phyloP scores from a whole-genome alignment of 2,113 vertebrate species.

The Nycticebus coucang region DNA sequence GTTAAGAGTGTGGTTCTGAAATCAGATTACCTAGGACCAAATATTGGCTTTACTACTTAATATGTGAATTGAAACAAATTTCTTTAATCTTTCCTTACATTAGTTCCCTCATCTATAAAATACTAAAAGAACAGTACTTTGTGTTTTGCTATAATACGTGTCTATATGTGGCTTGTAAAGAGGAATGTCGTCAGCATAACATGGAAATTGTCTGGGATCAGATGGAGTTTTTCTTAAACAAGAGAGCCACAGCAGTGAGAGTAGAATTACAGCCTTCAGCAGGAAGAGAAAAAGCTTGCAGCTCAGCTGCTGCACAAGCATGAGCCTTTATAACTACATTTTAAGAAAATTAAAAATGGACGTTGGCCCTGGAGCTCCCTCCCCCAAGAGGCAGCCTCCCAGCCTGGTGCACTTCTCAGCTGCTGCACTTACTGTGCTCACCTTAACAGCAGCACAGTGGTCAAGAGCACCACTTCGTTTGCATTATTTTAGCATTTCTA shows the following conservation, averaged over 20 bases:
- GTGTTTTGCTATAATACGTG: background rate
- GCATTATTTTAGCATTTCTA: constrained; percentile 7
- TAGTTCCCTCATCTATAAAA: background rate
- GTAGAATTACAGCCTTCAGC: background rate
- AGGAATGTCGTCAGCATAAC: background rate
- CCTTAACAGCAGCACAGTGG: background rate
- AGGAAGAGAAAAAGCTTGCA: background rate
- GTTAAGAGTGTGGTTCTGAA: background rate
- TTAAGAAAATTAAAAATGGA: background rate
- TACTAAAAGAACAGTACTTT: background rate
- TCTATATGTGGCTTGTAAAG: background rate
- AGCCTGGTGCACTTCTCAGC: background rate
- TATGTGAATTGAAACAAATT: background rate
- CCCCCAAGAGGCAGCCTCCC: background rate
- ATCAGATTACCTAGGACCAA: background rate
- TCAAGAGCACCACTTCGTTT: background rate
- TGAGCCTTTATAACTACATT: background rate
- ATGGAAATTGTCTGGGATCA: background rate
- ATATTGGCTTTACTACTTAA: background rate
- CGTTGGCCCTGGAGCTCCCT: background rate
- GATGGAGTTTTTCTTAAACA: background rate
- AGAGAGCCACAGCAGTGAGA: background rate
- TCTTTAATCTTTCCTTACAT: constrained; percentile 5
- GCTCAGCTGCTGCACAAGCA: background rate
- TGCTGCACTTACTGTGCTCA: background rate